Evolutionary conservation across 2,888 invertebrate species (phyloP).

Genomic region (Agrotis puta): DNA sequence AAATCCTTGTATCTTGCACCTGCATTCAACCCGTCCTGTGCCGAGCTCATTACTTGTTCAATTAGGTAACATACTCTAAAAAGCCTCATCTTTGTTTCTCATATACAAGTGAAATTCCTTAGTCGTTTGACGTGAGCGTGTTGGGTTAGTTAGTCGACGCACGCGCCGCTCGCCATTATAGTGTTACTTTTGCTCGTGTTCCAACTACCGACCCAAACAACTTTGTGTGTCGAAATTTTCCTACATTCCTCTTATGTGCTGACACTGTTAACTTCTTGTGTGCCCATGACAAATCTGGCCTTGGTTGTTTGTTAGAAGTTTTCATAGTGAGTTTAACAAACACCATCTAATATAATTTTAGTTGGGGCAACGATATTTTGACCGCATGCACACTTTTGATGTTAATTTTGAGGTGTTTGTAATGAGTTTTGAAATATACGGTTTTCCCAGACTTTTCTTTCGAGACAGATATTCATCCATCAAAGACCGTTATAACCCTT

Average conservation of each 20-base stretch:
- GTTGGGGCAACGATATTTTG: slow-evolving; percentile 29
- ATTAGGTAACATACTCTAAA: slow-evolving; percentile 81
- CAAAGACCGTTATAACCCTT: not conserved
- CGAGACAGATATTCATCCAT: too few relatives aligned
- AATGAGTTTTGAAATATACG: not conserved
- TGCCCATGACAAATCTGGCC: slow-evolving; percentile 52
- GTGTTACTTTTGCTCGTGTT: slow-evolving; percentile 60
- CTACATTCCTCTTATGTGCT: slow-evolving; percentile 41
- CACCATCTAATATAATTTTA: slow-evolving; percentile 38
- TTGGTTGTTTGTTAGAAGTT: slow-evolving; percentile 64
- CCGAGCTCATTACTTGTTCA: slow-evolving; percentile 74
- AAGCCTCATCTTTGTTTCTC: slow-evolving; percentile 79
- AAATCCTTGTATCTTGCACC: slow-evolving; percentile 33
- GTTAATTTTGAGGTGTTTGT: slow-evolving; percentile 6
- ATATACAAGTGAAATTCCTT: slow-evolving; percentile 81
- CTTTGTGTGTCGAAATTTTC: slow-evolving; percentile 53
- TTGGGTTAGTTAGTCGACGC: slow-evolving; percentile 72
- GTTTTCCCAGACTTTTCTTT: not conserved
- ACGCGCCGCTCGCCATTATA: slow-evolving; percentile 63
- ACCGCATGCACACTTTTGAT: not conserved
- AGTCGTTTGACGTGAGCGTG: slow-evolving; percentile 75
- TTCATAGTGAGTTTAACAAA: slow-evolving; percentile 65
- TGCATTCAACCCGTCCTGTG: slow-evolving; percentile 43
- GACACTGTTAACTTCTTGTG: slow-evolving; percentile 50
- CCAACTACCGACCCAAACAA: slow-evolving; percentile 53